Conservation (phyloP, 2,888 invertebrate species). For the Charanyca ferruginea region DNA sequence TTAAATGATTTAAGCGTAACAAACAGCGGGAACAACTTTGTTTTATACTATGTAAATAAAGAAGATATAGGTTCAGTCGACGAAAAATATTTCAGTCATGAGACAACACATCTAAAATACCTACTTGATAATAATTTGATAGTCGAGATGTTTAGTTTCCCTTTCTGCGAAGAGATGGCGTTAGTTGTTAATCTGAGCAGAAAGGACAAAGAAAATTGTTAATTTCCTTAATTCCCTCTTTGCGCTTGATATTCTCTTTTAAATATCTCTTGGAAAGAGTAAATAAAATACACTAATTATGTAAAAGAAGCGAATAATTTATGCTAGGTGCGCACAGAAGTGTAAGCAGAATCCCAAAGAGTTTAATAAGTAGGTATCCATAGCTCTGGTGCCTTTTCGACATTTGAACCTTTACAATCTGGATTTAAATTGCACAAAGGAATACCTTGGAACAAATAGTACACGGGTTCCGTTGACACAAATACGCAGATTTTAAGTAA, state of each 20-base stretch:
- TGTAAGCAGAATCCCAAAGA: slow-evolving; percentile 35
- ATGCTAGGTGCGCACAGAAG: slow-evolving; percentile 29
- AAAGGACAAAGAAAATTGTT: slow-evolving; percentile 39
- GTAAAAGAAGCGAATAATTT: slow-evolving; percentile 43
- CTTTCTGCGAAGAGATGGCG: slow-evolving; percentile 49
- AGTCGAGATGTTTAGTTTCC: slow-evolving; percentile 22
- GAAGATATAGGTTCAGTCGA: not conserved
- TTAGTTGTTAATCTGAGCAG: slow-evolving; percentile 21
- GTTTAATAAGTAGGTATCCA: slow-evolving; percentile 1
- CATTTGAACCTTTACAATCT: slow-evolving; percentile 4
- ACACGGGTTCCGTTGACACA: not conserved
- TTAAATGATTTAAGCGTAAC: too few species aligned
- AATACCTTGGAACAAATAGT: not conserved
- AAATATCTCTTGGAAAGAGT: slow-evolving; percentile 36
- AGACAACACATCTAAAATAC: too few species aligned
- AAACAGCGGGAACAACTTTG: too few species aligned
- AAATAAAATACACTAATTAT: slow-evolving; percentile 45
- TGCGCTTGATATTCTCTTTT: slow-evolving; percentile 37
- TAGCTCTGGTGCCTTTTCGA: slow-evolving; percentile 6
- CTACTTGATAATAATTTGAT: not conserved
- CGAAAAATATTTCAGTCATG: not conserved
- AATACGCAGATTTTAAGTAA: too few species aligned
- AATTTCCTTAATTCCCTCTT: slow-evolving; percentile 34
- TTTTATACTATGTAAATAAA: too few species aligned
- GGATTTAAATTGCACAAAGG: slow-evolving; percentile 11